Conservation (phyloP, 2,797 vertebrate genomes). For the Spinus olivaceus region DNA sequence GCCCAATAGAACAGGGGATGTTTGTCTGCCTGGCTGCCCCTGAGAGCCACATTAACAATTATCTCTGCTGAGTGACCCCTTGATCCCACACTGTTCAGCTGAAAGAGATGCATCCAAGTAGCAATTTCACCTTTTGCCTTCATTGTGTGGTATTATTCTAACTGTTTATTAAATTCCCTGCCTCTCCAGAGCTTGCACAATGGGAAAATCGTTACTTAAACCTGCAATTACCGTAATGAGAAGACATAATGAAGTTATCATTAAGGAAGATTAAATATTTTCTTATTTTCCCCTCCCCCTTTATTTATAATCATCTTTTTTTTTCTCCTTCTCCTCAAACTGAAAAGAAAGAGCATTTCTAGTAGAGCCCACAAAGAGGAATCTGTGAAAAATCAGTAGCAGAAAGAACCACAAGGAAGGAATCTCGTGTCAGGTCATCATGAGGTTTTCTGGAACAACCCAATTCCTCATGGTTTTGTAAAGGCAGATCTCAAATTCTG, state of each 20-base stretch:
- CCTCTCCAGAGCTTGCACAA: constrained; percentile 2
- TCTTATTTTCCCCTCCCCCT: neutral
- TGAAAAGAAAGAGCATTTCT: neutral
- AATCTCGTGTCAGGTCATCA: neutral
- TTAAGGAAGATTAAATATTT: constrained; percentile 28
- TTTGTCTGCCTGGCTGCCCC: constrained; percentile 46
- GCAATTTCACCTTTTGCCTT: constrained; percentile 63
- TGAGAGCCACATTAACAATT: constrained; percentile 68
- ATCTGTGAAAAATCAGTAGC: neutral
- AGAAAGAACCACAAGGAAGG: neutral
- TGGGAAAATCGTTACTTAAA: constrained; percentile 36
- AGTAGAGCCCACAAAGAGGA: neutral
- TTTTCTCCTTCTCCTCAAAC: neutral
- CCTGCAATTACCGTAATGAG: constrained; percentile 57
- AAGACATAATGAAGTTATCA: constrained; percentile 38
- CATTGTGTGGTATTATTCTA: constrained; percentile 48
- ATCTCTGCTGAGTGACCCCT: constrained; percentile 60
- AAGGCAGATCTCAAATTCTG: neutral
- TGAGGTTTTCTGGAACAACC: neutral
- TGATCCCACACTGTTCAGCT: constrained; percentile 43
- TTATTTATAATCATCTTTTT: neutral
- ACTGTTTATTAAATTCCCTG: constrained; percentile 52
- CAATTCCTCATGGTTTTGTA: neutral
- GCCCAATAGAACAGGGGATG: neutral
- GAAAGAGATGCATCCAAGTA: constrained; percentile 45